Conservation (phyloP, 1,140 invertebrate species). For the Pseudomyrmex sp. region DNA sequence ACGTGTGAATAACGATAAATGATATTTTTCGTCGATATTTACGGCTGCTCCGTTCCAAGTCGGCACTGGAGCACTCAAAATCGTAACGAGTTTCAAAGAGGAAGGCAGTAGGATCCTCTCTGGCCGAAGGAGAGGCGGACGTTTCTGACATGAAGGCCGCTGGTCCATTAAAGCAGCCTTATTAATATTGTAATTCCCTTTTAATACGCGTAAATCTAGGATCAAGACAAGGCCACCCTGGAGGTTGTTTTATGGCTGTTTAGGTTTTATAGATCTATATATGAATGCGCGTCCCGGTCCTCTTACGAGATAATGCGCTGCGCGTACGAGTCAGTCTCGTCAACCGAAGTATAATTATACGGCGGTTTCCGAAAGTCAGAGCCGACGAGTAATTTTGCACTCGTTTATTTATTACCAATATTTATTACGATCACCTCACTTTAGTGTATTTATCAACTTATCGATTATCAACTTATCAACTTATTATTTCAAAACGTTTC, state of each 20-base stretch:
- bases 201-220: conserved; percentile 80
- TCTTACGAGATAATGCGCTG: conserved; percentile 4
- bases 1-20: conserved; percentile 63
- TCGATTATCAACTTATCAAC: no score
- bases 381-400: no score
- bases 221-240: conserved; percentile 78
- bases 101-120: conserved; percentile 22
- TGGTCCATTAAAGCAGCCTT: conserved; percentile 75
- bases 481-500: no score
- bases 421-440: no score
- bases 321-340: neutral
- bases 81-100: conserved; percentile 57
- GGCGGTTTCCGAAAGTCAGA: no score
- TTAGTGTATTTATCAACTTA: no score
- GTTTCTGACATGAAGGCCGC: conserved; percentile 54
- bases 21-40: conserved; percentile 69
- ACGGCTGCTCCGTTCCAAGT: conserved; percentile 49
- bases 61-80: conserved; percentile 37
- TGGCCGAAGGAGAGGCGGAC: conserved; percentile 34
- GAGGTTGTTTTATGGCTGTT: conserved; percentile 73
- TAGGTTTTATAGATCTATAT: conserved; percentile 70
- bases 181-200: conserved; percentile 80
- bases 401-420: no score
- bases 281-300: conserved; percentile 23
- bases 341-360: neutral